These are phyloP conservation scores for Engraulis encrasicolus DNA, from an alignment of 2,113 vertebrate species.

Conservation along the genomic window DNA sequence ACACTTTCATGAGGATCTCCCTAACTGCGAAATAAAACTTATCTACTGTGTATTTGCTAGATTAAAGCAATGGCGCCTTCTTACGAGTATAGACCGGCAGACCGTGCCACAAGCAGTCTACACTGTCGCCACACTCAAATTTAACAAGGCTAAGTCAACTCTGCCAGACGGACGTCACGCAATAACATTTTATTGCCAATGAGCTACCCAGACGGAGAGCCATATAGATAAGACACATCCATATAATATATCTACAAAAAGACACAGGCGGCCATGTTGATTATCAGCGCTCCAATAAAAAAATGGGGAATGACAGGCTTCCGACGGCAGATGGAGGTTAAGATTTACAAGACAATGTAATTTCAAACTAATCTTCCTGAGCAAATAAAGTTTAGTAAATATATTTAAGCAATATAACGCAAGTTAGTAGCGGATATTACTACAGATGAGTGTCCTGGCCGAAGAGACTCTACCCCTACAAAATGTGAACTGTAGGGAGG, in stretches of 20 bases:
- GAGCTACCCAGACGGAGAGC: constrained; percentile 24
- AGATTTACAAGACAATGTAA: constrained; percentile 42
- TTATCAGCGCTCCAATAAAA: constrained; percentile 52
- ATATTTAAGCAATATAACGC: no score
- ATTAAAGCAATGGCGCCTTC: neutral
- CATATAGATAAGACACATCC: constrained; percentile 42
- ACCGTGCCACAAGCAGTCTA: neutral
- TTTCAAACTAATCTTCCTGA: constrained; percentile 50
- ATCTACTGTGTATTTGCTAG: neutral
- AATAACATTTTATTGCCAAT: constrained; percentile 38
- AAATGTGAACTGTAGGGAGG: no score
- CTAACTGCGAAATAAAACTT: neutral
- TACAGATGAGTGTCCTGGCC: no score
- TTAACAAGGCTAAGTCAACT: constrained; percentile 40
- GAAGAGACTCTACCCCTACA: no score
- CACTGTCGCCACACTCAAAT: neutral
- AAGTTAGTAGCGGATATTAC: no score
- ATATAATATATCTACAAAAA: constrained; percentile 27
- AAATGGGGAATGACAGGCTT: constrained; percentile 53
- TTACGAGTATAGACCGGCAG: neutral
- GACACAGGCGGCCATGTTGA: constrained; percentile 39
- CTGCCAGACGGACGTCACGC: constrained; percentile 23
- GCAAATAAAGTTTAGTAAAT: no score
- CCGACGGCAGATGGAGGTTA: constrained; percentile 20
- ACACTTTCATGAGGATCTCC: neutral